Percentiles rank a stretch among this genome's conserved stretches.
Conservation (phyloP, 2,113 vertebrate species). For the Genyomyrus donnyi region DNA sequence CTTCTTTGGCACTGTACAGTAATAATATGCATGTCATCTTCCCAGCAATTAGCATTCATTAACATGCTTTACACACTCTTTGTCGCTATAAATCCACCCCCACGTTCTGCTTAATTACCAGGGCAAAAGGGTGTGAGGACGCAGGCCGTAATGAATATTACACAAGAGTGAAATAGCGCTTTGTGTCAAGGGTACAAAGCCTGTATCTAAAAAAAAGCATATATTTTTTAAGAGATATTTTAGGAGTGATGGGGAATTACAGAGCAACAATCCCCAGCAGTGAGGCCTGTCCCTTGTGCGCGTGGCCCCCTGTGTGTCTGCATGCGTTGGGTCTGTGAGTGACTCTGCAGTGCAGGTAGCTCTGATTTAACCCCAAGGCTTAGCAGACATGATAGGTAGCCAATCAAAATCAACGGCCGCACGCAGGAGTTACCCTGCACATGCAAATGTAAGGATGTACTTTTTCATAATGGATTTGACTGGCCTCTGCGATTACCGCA, state of each 20-base stretch:
- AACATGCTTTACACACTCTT: background rate
- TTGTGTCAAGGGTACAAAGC: background rate
- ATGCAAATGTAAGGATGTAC: background rate
- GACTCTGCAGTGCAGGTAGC: slow-evolving; percentile 2
- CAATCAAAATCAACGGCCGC: background rate
- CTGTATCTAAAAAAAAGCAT: background rate
- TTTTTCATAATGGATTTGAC: background rate
- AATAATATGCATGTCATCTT: background rate
- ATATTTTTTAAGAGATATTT: slow-evolving; percentile 4
- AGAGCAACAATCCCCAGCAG: background rate
- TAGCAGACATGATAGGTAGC: background rate
- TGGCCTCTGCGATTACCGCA: background rate
- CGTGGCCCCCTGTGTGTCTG: background rate
- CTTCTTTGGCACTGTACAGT: background rate
- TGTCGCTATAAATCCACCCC: background rate
- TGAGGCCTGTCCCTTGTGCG: background rate
- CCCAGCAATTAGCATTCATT: slow-evolving; percentile 8
- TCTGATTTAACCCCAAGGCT: background rate
- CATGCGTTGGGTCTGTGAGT: background rate
- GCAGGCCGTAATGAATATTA: background rate
- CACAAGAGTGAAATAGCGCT: background rate
- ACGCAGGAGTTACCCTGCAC: background rate
- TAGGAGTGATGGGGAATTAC: background rate
- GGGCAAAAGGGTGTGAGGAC: background rate
- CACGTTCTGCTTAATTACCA: background rate